Evolutionary conservation across 1,140 invertebrate species (phyloP), one percentile per base, ranked within the genome.

Genomic region (Anoplophora glabripennis): DNA sequence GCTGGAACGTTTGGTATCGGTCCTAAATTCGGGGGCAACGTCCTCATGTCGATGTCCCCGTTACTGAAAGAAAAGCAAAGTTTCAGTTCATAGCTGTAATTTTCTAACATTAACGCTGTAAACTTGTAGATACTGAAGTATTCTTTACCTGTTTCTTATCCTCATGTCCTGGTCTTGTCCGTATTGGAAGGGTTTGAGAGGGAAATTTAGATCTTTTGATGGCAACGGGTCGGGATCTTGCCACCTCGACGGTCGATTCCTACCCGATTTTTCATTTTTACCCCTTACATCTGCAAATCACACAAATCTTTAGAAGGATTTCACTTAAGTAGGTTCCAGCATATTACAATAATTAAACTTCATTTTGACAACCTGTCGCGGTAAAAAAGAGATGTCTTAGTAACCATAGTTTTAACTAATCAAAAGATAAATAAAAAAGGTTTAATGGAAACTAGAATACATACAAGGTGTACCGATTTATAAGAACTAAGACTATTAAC

Each of bases 211-310:
- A 17, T 14, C 35, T 11, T 38, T 40, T 10, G 34, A 35, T 15
- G 28, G 18, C 21, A 28, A 28, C 28, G 8, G 65, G 61, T 65
- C 78, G 3, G 73, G 61, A 69, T 80, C 80, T 53, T 65, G 80
- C 84, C 84, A 86, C 55, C 84, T 76, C 5, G 84, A 84, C 36
- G 82, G 83, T 21, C 83, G 76, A 34, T 83, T 78, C 69, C 83
- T 83, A 42, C 78, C 73, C 21, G 74, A 70, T 67, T 78, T 79
- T 54, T 75, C 79, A 64, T 72, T 72, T 61, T 71, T 71, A n/a
- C 47, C 47, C 11, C 35, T 54, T 14, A 7, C 9, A 44, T 54
- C 52, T 54, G 9, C 18, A 49, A 49, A 40, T 12, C 2, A 3
- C 4, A 40, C 8, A 40, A 28, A 28, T 5, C 5, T 28, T 28